Evolutionary conservation across 2,113 vertebrate species (phyloP).

Genomic region (Choloepus hoffmanni): DNA sequence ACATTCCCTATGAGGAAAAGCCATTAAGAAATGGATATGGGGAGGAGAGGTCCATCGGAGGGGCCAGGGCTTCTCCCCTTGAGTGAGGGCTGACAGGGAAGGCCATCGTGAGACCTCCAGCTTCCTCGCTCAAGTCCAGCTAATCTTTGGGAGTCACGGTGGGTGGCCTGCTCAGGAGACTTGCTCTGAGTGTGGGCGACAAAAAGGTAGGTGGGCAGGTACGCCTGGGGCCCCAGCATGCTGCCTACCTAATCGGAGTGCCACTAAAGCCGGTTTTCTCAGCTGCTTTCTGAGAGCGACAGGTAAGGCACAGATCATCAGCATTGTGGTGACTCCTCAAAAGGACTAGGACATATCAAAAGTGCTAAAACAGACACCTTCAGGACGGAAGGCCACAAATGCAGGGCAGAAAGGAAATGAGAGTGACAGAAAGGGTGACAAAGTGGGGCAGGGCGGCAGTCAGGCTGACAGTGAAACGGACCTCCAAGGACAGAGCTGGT

Average conservation of each 20-base stretch:
- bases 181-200: neutral
- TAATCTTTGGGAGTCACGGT: neutral
- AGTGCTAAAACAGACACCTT: neutral
- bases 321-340: neutral
- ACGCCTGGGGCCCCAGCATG: neutral
- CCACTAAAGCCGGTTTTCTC: neutral
- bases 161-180: neutral
- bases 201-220: rapidly evolving
- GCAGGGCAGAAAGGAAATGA: neutral
- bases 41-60: neutral
- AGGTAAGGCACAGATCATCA: rapidly evolving
- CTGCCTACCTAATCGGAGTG: neutral
- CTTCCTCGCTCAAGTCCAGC: neutral
- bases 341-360: neutral
- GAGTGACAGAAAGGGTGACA: neutral
- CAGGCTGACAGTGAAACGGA: neutral
- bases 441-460: neutral
- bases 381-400: neutral
- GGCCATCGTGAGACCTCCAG: neutral
- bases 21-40: neutral
- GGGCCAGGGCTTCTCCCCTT: neutral
- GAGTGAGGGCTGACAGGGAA: too few relatives aligned
- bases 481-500: neutral
- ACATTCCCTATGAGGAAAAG: neutral
- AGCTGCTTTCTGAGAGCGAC: neutral